Evolutionary conservation across 2,113 vertebrate genomes (phyloP), one percentile per base, ranked within the genome.

Genomic region (Dunckerocampus dactyliophorus): DNA sequence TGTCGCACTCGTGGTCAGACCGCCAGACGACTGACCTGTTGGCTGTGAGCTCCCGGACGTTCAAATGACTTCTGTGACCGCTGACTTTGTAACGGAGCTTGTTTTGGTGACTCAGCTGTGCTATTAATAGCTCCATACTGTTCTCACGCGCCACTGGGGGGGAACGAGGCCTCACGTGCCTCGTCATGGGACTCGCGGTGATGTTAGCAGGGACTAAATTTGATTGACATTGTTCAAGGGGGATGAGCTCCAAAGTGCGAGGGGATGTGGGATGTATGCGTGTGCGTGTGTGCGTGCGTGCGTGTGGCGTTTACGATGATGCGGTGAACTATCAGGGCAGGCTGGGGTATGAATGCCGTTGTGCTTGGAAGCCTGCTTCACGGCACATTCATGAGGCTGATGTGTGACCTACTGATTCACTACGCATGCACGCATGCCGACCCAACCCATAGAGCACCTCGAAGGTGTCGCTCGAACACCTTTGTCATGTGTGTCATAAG

Each of bases 341-440:
- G 28, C 17, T 8, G 52, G 8, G 52, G 31, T 37, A 17, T 37
- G 53, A 55, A 4, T 54, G 51, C 51, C 11, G 16, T 54, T 17
- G 34, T 71, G 24, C 24, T 28, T 5, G 24, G 24, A 28, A 28
- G 50, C 8, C 54, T 43, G 63, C 59, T 73, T 62, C 63, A 79
- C 82, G 82, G 75, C 82, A 85, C 85, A 85, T 83, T 87, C 83
- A 71, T 80, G 71, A 73, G 50, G 71, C 73, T 81, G 61, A 79
- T 66, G 63, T 69, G 52, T 66, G 52, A 75, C 34, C 37, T 67
- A 70, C 48, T 64, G 56, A 57, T 70, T 77, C 45, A 60, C 47
- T 73, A 74, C 0, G 10, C 79, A 86, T 85, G 85, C 87, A 81
- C 21, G 64, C 65, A 74, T 49, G 71, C 65, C 63, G 53, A 63